Evolutionary conservation across 1,140 invertebrate species (phyloP).

Genomic region (Hylaeus anthracinus): DNA sequence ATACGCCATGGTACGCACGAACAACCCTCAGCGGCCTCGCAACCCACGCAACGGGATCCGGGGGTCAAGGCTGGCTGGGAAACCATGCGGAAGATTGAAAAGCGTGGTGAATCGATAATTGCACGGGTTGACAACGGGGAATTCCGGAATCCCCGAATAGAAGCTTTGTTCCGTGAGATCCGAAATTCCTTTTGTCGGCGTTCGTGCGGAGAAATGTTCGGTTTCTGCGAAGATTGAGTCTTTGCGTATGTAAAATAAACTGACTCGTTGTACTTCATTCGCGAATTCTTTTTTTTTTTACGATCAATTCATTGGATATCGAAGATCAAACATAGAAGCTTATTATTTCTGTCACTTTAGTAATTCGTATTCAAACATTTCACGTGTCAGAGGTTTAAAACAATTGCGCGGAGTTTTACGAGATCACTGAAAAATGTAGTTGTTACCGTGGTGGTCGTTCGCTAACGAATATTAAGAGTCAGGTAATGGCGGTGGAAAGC

Average conservation of each 20-base stretch:
- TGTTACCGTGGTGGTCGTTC: background rate
- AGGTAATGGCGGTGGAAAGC: constrained; percentile 1
- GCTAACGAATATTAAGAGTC: constrained; percentile 34
- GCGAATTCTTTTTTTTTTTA: no score
- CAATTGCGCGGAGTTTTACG: background rate
- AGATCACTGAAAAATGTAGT: background rate
- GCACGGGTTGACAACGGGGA: constrained; percentile 41
- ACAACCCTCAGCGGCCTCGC: constrained; percentile 1
- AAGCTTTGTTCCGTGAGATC: no score
- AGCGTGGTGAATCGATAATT: constrained; percentile 52
- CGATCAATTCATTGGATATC: no score
- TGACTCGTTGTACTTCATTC: no score
- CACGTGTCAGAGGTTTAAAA: background rate
- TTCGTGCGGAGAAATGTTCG: background rate
- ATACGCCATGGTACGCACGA: constrained; percentile 20
- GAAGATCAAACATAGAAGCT: no score
- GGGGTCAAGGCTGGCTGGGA: constrained; percentile 52
- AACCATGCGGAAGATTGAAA: constrained; percentile 42
- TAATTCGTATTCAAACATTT: no score
- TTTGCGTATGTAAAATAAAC: no score
- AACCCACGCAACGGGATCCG: background rate
- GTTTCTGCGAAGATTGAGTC: no score
- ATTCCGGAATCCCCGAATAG: background rate
- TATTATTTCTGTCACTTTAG: no score
- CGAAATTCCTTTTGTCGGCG: background rate